phyloP scores from a whole-genome alignment of 1,140 invertebrate genomes.

The Macrostomum lignano region DNA sequence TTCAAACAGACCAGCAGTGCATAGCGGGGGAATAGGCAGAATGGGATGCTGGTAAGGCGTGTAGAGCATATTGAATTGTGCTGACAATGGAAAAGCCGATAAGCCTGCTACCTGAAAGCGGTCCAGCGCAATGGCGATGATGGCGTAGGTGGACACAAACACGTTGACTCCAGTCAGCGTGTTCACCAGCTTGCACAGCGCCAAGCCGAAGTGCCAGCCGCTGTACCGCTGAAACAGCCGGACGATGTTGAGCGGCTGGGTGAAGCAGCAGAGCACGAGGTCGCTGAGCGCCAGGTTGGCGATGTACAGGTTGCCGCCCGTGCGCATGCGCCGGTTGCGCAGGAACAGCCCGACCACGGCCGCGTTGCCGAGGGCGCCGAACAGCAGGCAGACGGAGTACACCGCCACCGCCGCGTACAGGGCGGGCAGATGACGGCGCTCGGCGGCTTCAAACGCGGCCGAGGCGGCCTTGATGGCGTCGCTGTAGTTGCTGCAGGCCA shows the following conservation, averaged over 20 bases:
- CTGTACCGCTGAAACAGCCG: conserved; percentile 9
- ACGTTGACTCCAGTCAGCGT: conserved; percentile 23
- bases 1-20: no score
- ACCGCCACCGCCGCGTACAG: no score
- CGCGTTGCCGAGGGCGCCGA: conserved; percentile 24
- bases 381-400: no score
- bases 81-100: no score
- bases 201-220: conserved; percentile 19
- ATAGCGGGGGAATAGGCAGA: no score
- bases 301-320: conserved; percentile 22
- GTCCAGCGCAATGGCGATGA: conserved; percentile 25
- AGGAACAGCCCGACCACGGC: conserved; percentile 23
- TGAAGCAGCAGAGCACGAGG: conserved; percentile 21
- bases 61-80: no score
- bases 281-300: conserved; percentile 26
- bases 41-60: no score
- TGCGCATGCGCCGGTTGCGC: conserved; percentile 15
- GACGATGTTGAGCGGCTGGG: conserved; percentile 15
- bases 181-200: conserved; percentile 19
- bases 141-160: conserved; percentile 25
- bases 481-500: no score
- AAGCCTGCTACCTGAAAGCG: conserved; percentile 17
- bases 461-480: no score
- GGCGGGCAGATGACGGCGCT: no score
- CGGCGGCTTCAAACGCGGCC: no score